These are phyloP conservation scores for Mamestra brassicae DNA, from an alignment of 2,888 invertebrate genomes.

Conservation along the genomic window DNA sequence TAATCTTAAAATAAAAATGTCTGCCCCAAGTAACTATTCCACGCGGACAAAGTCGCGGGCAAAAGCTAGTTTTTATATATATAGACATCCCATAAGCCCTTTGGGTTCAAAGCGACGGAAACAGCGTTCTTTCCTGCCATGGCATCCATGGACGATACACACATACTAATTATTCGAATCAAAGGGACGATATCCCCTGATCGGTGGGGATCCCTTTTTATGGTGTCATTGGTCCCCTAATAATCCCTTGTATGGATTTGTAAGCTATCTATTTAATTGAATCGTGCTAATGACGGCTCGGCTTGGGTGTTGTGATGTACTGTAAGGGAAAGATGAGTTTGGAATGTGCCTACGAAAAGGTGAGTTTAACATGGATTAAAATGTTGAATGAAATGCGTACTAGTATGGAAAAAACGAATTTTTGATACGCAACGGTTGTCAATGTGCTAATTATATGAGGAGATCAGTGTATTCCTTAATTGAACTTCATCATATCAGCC, in stretches of 20 bases:
- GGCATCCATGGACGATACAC: slow-evolving; percentile 14
- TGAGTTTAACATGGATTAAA: too few species aligned
- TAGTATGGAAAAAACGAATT: too few species aligned
- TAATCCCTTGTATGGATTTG: slow-evolving; percentile 43
- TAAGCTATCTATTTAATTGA: slow-evolving; percentile 43
- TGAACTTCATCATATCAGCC: too few species aligned
- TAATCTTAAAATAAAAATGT: too few species aligned
- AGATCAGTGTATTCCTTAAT: too few species aligned
- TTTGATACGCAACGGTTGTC: too few species aligned
- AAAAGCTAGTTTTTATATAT: too few species aligned
- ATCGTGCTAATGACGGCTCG: slow-evolving; percentile 21
- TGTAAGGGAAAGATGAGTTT: not conserved
- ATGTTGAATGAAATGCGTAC: too few species aligned
- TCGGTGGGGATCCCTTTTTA: slow-evolving; percentile 50
- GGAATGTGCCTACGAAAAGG: not conserved
- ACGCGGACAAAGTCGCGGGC: too few species aligned
- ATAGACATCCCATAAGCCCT: not conserved
- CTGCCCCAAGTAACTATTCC: too few species aligned
- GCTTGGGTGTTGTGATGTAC: not conserved
- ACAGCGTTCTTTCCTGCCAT: not conserved
- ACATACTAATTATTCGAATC: slow-evolving; percentile 56
- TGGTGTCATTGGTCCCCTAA: slow-evolving; percentile 35
- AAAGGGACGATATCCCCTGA: slow-evolving; percentile 39
- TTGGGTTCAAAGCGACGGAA: not conserved
- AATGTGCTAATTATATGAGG: too few species aligned